Evolutionary conservation across 2,888 invertebrate genomes (phyloP).

Genomic region (Lingula anatina): DNA sequence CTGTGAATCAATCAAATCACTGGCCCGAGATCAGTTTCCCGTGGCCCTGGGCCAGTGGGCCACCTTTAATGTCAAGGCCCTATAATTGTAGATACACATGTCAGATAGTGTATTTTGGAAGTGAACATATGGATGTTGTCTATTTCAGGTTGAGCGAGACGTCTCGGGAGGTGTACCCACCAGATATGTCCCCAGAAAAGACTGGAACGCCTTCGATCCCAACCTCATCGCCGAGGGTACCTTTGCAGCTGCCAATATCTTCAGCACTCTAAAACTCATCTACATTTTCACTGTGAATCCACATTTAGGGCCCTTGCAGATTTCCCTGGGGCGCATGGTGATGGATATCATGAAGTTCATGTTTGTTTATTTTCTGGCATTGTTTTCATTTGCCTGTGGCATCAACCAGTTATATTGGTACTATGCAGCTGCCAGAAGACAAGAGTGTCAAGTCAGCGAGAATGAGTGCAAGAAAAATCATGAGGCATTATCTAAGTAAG

Average conservation of each 20-base stretch:
- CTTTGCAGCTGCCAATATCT: constrained; percentile 97
- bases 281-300: constrained; percentile 91
- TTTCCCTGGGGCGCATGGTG: constrained; percentile 73
- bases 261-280: constrained; percentile 82
- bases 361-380: constrained; percentile 70
- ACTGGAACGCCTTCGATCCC: constrained; percentile 98
- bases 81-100: too few relatives aligned
- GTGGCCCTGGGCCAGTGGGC: too few relatives aligned
- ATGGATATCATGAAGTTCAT: constrained; percentile 87
- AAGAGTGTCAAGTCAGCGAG: constrained; percentile 22
- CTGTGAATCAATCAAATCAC: too few relatives aligned
- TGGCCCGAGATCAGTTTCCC: too few relatives aligned
- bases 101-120: too few relatives aligned
- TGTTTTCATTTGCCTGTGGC: constrained; percentile 91
- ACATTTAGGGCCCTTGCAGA: constrained; percentile 85
- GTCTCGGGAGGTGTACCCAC: too few relatives aligned
- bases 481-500: not conserved
- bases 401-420: constrained; percentile 88
- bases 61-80: too few relatives aligned
- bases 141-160: too few relatives aligned
- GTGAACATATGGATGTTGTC: too few relatives aligned
- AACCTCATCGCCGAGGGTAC: constrained; percentile 75
- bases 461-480: constrained; percentile 1
- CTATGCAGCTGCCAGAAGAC: constrained; percentile 37
- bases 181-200: constrained; percentile 59